Evolutionary conservation across 1,140 invertebrate genomes (phyloP), one percentile per base, ranked within the genome.

Genomic region (Cherax quadricarinatus): DNA sequence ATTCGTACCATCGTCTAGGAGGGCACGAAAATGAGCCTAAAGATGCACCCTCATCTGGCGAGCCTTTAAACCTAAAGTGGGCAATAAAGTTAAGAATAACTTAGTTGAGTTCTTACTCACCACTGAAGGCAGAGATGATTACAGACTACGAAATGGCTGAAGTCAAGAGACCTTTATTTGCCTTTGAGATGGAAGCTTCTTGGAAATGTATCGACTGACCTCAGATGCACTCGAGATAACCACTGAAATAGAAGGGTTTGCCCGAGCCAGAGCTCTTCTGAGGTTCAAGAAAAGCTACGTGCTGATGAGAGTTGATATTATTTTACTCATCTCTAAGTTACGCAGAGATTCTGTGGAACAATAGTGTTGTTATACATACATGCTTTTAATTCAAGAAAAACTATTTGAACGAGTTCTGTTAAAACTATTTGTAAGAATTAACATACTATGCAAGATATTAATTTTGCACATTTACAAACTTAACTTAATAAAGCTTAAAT

Each of bases 71-170:
- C 57, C 49, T 21, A 62, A 84, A 53, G 49, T 84, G 82, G 53
- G 53, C 53, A 57, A 41, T 53, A 3, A 30, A 51, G 24, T 30
- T 79, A 51, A 57, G 70, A 24, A 75, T 78, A n/a, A 53, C 70
- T 24, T 24, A 79, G 86, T 78, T 87, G 48, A 53, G 70, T n/a
- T 79, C 30, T 79, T 87, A 78, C 86, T 87, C 75, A 87, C 75
- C 24, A 18, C 51, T 53, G 86, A 41, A 73, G 10, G 24, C 70
- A 41, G 70, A 14, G 70, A 41, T 87, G 86, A 87, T 87, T 87
- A 87, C 73, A 87, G 86, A 73, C 86, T 87, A 53, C 70, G 73
- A 53, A 79, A 79, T 87, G 53, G 51, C 73, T 21, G 24, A 48
- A 24, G 48, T 49, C 53, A 53, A 48, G 78, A 53, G 48, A 78